phyloP scores from a whole-genome alignment of 2,113 vertebrate species.

The Peucedramus taeniatus region DNA sequence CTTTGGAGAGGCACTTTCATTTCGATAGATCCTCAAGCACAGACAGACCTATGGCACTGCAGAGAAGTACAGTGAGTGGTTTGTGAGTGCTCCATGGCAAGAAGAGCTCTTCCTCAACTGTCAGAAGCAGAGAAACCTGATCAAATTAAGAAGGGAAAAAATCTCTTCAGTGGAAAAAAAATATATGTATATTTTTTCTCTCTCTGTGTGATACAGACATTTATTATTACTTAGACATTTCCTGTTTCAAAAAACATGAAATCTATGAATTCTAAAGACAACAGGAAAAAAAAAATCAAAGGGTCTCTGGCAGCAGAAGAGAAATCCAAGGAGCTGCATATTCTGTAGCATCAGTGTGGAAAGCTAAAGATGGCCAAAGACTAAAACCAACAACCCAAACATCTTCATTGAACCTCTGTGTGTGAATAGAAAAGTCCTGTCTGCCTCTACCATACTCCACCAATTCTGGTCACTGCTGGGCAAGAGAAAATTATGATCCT shows the following conservation, averaged over 20 bases:
- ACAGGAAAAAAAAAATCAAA: neutral
- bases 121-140: neutral
- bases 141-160: neutral
- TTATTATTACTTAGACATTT: neutral
- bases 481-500: neutral
- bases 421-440: neutral
- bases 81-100: neutral
- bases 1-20: neutral
- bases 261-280: neutral
- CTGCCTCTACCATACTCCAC: neutral
- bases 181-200: neutral
- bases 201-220: neutral
- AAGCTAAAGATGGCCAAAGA: neutral
- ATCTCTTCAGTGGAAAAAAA: neutral
- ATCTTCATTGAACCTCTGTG: neutral
- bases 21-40: neutral
- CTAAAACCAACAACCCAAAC: neutral
- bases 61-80: neutral
- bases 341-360: neutral
- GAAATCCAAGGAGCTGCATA: neutral
- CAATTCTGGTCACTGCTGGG: neutral
- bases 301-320: neutral
- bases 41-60: neutral
- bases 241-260: neutral
- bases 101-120: neutral